phyloP scores from a whole-genome alignment of 2,113 vertebrate genomes.

The Phylloscopus whistleri region DNA sequence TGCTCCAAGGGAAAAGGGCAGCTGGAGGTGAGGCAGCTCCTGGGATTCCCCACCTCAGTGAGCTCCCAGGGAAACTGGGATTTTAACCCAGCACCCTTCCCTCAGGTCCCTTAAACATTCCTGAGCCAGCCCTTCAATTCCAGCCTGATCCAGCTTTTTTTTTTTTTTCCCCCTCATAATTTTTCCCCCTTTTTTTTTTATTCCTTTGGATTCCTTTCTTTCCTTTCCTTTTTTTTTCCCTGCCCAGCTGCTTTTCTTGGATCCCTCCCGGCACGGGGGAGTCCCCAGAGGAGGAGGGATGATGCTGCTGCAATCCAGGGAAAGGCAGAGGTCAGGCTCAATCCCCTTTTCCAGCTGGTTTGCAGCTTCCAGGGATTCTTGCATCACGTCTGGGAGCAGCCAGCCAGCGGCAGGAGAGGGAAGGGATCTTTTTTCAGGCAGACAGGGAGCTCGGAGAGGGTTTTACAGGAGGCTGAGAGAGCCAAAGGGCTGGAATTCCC shows the following conservation, averaged over 20 bases:
- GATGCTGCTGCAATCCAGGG: background rate
- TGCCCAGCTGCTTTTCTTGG: background rate
- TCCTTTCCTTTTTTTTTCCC: accelerated
- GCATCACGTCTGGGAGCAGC: background rate
- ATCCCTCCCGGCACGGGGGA: accelerated
- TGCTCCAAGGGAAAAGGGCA: background rate
- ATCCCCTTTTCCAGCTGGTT: background rate
- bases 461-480: background rate
- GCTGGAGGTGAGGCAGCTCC: background rate
- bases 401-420: background rate
- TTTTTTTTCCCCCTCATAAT: background rate
- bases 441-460: background rate
- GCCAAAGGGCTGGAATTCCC: background rate
- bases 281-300: background rate
- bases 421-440: background rate
- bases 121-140: background rate
- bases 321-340: background rate
- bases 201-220: background rate
- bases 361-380: background rate
- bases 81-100: background rate
- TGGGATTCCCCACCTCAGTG: background rate
- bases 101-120: background rate
- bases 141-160: background rate
- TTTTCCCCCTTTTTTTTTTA: background rate
- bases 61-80: background rate